These are phyloP conservation scores for Tor tambroides DNA, from an alignment of 2,113 vertebrate genomes.

Conservation along the genomic window DNA sequence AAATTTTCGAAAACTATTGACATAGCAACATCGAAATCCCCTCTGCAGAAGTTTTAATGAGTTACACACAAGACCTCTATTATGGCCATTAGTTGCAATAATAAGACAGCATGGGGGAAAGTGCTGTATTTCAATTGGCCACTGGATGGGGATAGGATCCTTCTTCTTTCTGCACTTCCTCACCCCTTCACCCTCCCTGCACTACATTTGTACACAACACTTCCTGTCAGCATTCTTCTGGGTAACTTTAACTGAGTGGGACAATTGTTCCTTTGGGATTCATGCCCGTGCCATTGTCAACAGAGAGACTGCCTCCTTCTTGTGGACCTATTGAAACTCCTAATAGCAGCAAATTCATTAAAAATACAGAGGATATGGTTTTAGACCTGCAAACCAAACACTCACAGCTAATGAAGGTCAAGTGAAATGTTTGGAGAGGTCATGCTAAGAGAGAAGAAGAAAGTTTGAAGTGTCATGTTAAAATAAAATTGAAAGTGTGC, in stretches of 20 bases:
- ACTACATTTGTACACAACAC: neutral
- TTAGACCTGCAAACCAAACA: constrained; percentile 21
- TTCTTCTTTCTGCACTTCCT: neutral
- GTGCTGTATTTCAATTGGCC: constrained; percentile 25
- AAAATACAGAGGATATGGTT: constrained; percentile 27
- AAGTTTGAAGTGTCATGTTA: neutral
- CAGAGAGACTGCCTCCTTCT: neutral
- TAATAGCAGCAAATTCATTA: neutral
- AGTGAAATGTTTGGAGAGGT: constrained; percentile 4
- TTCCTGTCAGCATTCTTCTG: constrained; percentile 2
- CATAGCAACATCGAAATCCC: neutral
- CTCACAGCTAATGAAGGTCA: constrained; percentile 6
- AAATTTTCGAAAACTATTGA: neutral
- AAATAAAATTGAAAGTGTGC: neutral
- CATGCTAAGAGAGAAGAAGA: neutral
- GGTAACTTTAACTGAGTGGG: neutral
- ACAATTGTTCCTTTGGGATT: constrained; percentile 19
- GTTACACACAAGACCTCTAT: neutral
- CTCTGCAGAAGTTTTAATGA: neutral
- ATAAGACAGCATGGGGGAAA: neutral
- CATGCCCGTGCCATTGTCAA: neutral
- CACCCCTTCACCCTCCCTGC: neutral
- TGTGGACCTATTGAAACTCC: neutral
- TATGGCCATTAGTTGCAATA: neutral
- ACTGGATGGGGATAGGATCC: constrained; percentile 45